Conservation (phyloP, 2,113 vertebrate species). For the Acrocephalus kingi region DNA sequence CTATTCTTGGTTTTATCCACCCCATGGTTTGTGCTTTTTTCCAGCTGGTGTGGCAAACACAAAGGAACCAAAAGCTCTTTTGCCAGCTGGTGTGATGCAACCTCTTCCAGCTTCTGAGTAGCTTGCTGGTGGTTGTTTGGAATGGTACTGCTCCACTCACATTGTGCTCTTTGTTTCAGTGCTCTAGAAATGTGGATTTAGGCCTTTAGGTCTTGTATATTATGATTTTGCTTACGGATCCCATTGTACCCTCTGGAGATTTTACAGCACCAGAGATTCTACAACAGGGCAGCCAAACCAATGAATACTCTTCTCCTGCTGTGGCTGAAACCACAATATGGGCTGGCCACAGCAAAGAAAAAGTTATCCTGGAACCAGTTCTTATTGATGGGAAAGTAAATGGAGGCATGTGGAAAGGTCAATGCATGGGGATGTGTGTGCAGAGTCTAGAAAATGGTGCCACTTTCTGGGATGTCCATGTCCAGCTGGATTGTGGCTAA, state of each 20-base stretch:
- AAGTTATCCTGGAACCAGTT: not conserved
- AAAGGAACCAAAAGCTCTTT: not conserved
- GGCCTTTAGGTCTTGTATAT: not conserved
- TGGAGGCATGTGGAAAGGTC: not conserved
- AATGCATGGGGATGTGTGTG: not conserved
- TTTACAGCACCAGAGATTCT: not conserved
- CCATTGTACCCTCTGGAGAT: not conserved
- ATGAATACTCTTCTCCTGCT: not conserved
- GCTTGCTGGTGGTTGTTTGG: not conserved
- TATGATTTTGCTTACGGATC: not conserved
- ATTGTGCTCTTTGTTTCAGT: not conserved
- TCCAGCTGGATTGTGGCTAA: not conserved
- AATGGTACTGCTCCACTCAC: not conserved
- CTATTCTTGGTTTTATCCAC: not conserved
- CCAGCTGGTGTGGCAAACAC: not conserved
- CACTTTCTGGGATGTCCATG: not conserved
- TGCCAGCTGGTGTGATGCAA: not conserved
- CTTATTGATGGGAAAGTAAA: not conserved
- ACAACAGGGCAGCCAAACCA: not conserved
- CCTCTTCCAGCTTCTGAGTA: not conserved
- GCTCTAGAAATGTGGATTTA: not conserved
- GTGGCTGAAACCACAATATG: not conserved
- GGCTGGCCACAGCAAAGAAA: not conserved
- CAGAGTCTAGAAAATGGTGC: not conserved
- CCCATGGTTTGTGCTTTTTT: not conserved